Percentiles rank a stretch among this genome's conserved stretches.
These are phyloP conservation scores for Nasua narica DNA, from an alignment of 2,797 vertebrate species.

Conservation along the genomic window DNA sequence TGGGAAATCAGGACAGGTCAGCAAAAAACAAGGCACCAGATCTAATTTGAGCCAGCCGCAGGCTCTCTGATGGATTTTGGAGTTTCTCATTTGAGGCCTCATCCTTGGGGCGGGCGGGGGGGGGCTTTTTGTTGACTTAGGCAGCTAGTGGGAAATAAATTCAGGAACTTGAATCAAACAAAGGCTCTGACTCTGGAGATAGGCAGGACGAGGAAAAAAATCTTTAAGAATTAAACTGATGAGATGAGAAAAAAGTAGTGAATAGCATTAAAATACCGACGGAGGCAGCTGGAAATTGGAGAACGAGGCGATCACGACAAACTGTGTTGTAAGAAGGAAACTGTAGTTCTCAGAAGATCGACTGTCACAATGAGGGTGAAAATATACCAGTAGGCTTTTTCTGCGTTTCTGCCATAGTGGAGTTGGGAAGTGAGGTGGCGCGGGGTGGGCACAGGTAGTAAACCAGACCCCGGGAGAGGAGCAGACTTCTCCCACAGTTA, in stretches of 20 bases:
- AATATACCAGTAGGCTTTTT: not conserved
- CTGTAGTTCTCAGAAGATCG: conserved; percentile 17
- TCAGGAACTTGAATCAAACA: conserved; percentile 39
- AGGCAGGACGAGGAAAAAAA: conserved; percentile 25
- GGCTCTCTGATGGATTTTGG: not conserved
- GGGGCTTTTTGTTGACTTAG: not conserved
- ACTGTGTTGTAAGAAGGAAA: conserved; percentile 22
- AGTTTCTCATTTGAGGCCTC: not conserved
- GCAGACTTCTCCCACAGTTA: not conserved
- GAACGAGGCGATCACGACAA: conserved; percentile 52
- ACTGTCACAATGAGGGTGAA: not conserved
- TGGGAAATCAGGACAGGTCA: not conserved
- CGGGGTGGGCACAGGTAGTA: not conserved
- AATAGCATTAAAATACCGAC: conserved; percentile 53
- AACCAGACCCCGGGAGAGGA: not conserved
- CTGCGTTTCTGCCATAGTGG: not conserved
- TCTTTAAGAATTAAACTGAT: conserved; percentile 71
- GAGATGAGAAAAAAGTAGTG: conserved; percentile 52
- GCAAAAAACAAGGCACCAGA: not conserved
- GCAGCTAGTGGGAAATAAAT: not conserved
- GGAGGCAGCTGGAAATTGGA: conserved; percentile 63
- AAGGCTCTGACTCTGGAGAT: conserved; percentile 52
- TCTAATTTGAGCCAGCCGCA: not conserved
- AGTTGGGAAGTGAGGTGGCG: not conserved
- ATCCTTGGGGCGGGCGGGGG: not conserved